phyloP scores from a whole-genome alignment of 2,888 invertebrate genomes.

The Linnaemya vulpina region DNA sequence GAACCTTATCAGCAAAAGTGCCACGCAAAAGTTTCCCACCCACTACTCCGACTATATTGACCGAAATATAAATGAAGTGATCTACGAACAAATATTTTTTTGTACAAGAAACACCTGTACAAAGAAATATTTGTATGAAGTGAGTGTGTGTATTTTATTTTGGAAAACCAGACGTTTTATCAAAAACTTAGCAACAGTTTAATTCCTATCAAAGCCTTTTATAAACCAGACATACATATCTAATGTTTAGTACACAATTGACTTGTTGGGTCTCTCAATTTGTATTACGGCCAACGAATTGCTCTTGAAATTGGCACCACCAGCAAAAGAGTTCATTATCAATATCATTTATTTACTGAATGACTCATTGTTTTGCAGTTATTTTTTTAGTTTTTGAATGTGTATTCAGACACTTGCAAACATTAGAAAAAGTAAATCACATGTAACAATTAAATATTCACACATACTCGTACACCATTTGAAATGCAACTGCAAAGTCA shows the following conservation, averaged over 20 bases:
- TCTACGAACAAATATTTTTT: too few species aligned
- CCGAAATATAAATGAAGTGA: too few species aligned
- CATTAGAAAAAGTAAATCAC: conserved; percentile 2
- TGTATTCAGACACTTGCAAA: conserved; percentile 18
- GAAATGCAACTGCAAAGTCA: neutral
- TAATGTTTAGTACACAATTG: neutral
- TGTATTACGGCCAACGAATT: neutral
- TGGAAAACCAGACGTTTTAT: neutral
- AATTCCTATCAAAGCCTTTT: neutral
- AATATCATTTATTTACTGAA: conserved; percentile 36
- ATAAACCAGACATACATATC: neutral
- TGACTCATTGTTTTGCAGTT: conserved; percentile 31
- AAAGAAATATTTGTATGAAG: too few species aligned
- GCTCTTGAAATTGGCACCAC: conserved; percentile 21
- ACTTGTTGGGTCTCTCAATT: neutral
- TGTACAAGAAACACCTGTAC: too few species aligned
- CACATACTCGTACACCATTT: neutral
- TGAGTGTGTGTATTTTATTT: neutral
- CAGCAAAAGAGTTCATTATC: conserved; percentile 13
- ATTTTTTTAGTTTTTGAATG: neutral
- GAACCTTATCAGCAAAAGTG: too few species aligned
- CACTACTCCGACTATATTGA: too few species aligned
- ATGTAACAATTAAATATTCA: conserved; percentile 4
- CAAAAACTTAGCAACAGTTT: neutral
- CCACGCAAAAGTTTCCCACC: too few species aligned